Base-by-base conservation (phyloP, 92 coral and sea anemone species). In the Plumapathes pennacea region DNA sequence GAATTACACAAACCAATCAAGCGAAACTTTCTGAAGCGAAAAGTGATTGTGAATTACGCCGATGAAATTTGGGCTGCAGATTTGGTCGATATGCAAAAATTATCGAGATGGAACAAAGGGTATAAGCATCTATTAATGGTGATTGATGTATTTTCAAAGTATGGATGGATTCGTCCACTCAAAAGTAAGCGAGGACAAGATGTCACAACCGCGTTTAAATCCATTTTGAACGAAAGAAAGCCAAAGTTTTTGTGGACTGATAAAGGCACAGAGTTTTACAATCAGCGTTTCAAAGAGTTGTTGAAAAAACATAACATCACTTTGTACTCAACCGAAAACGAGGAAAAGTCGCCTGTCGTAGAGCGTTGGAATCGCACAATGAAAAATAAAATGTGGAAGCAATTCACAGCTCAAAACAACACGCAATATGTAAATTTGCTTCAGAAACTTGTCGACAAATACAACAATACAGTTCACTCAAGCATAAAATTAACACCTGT, bases 91-190 rank as follows among this genome's bases (percentile, higher is more conserved):
- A n/a, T n/a, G n/a, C n/a, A n/a, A n/a, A n/a, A n/a, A n/a, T n/a
- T n/a, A n/a, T n/a, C n/a, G n/a, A 64, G 46, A 25, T 46, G 37
- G 40, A 47, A 25, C 15, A 62, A 46, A 43, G 60, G 68, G 3
- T 23, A 21, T 19, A 19, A 20, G n/a, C 44, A 60, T 20, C 68
- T 64, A 0, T 30, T 64, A 1, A 64, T 64, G 71, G 71, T 64
- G 5, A 43, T 64, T 24, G 71, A 64, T 49, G 46, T 51, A 1
- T 64, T 64, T n/a, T n/a, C n/a, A n/a, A n/a, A n/a, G n/a, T n/a
- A n/a, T n/a, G n/a, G n/a, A n/a, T n/a, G n/a, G n/a, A 48, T 49
- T 6, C 5, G 8, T 11, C 63, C 62, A 1, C 12, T 29, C 30
- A 26, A n/a, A 34, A 24, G 7, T 12, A 47, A 18, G 47, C 25